A percentile compares a stretch with the other conserved stretches of the same genome.
Evolutionary conservation across 2,113 vertebrate species (phyloP).

Genomic region (Chloebia gouldiae): DNA sequence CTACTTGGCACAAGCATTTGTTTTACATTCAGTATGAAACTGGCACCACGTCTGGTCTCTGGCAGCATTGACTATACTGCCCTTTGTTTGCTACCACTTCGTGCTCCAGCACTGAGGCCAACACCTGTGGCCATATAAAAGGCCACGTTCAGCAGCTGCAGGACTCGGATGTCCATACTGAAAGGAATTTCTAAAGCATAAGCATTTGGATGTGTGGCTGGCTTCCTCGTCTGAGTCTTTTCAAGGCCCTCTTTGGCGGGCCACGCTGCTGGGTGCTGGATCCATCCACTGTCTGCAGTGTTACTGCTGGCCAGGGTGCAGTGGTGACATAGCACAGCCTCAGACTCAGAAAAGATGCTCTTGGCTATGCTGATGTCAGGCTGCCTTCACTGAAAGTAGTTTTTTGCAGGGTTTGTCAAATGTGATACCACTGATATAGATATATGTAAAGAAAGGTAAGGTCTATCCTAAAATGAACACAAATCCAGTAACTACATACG

Average conservation of each 20-base stretch:
- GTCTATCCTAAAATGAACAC: not conserved
- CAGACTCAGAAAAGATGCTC: not conserved
- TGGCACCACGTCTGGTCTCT: constrained; percentile 70
- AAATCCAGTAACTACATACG: not conserved
- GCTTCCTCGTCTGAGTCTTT: constrained; percentile 59
- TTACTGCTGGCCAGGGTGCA: not conserved
- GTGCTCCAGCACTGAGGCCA: constrained; percentile 64
- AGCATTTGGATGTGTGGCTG: constrained; percentile 65
- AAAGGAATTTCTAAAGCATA: constrained; percentile 74
- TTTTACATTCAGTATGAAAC: constrained; percentile 74
- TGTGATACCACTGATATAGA: not conserved
- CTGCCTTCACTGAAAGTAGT: not conserved
- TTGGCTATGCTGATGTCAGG: not conserved
- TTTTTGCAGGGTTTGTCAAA: not conserved
- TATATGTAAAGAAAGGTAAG: not conserved
- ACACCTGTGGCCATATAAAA: constrained; percentile 78
- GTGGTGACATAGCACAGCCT: not conserved
- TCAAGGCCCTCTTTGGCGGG: constrained; percentile 49
- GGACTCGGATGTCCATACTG: constrained; percentile 70
- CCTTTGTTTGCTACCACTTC: constrained; percentile 68
- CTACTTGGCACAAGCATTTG: constrained; percentile 65
- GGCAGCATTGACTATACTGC: constrained; percentile 69
- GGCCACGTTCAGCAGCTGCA: constrained; percentile 72
- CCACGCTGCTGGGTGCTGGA: not conserved
- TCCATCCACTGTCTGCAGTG: constrained; percentile 37